Evolutionary conservation across 2,888 invertebrate species (phyloP), one percentile per base, ranked within the genome.

Genomic region (Agrotis exclamationis): DNA sequence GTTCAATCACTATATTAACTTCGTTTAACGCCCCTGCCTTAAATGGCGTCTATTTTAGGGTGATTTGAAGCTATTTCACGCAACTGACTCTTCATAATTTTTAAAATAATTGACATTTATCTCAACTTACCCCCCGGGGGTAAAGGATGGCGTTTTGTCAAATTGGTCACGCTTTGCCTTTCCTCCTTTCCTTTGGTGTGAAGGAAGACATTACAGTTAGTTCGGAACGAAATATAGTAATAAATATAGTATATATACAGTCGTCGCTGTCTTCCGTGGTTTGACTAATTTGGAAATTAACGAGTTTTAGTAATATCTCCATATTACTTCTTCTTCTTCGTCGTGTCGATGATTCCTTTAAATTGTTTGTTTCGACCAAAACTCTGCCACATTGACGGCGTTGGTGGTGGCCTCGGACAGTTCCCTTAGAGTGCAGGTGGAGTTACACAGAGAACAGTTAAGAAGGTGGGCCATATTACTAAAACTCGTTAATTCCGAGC

Each of bases 51-150:
- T 87, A 87, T 85, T 87, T 87, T 68, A 54, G 72, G 74, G 74
- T 64, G 59, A 79, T 77, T 77, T 65, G 48, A 28, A 65, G 64
- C 74, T 50, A 84, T 84, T 84, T 82, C 76, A 84, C 84, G 86
- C 82, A 85, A 68, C 83, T 84, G 82, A 87, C 85, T 83, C 81
- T 79, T 84, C 85, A 84, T 87, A 88, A 80, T 84, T 90, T 91
- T 85, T 85, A 88, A 85, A 85, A 86, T 89, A 90, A 89, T 89
- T 91, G 89, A 87, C 88, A 54, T 85, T 83, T 82, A 84, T 63
- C 64, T 70, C 67, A 50, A 56, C 65, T 74, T 78, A 60, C 82
- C 71, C 79, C 74, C 71, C 48, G 14, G 64, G 77, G 76, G 68
- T 76, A 11, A 57, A 51, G n/a, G 50, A 72, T 63, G 72, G 48